phyloP scores from a whole-genome alignment of 2,888 invertebrate genomes.

The Ptycholaimellus sp. region DNA sequence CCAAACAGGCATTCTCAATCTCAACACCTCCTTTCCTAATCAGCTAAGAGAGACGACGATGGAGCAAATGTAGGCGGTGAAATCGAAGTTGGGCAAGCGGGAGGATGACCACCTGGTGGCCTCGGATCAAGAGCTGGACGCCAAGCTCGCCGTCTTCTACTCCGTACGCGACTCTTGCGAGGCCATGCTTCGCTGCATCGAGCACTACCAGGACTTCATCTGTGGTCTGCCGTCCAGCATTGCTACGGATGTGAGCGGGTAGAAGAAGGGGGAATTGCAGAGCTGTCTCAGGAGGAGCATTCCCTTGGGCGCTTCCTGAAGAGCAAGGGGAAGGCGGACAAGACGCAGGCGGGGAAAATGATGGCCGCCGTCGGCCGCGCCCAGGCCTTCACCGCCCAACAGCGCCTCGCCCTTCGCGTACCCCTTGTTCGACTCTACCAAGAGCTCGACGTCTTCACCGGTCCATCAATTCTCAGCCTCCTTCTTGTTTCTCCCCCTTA shows the following conservation, averaged over 20 bases:
- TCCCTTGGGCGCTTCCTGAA: slow-evolving; percentile 75
- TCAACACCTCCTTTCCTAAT: no score
- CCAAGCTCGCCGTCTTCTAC: slow-evolving; percentile 51
- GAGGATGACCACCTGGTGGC: slow-evolving; percentile 89
- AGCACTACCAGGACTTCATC: slow-evolving; percentile 51
- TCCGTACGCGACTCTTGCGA: slow-evolving; percentile 29
- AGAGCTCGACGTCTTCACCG: slow-evolving; percentile 79
- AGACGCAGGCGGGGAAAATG: slow-evolving; percentile 56
- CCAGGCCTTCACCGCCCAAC: slow-evolving; percentile 66
- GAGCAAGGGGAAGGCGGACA: slow-evolving; percentile 63
- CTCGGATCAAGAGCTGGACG: slow-evolving; percentile 82
- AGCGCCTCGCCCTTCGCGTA: slow-evolving; percentile 43
- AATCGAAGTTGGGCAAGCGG: slow-evolving; percentile 73
- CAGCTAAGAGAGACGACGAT: no score
- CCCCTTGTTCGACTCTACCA: slow-evolving; percentile 59
- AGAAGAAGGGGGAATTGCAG: slow-evolving; percentile 25
- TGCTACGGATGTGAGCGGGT: not conserved
- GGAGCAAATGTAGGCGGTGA: no score
- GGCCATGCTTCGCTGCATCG: slow-evolving; percentile 28
- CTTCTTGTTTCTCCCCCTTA: no score
- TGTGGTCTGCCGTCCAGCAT: slow-evolving; percentile 38
- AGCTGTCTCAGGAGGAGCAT: slow-evolving; percentile 81
- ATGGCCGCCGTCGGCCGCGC: slow-evolving; percentile 63
- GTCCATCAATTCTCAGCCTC: no score
- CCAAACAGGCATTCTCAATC: slow-evolving; percentile 81